phyloP scores from a whole-genome alignment of 2,797 vertebrate genomes.

The Helarctos malayanus region DNA sequence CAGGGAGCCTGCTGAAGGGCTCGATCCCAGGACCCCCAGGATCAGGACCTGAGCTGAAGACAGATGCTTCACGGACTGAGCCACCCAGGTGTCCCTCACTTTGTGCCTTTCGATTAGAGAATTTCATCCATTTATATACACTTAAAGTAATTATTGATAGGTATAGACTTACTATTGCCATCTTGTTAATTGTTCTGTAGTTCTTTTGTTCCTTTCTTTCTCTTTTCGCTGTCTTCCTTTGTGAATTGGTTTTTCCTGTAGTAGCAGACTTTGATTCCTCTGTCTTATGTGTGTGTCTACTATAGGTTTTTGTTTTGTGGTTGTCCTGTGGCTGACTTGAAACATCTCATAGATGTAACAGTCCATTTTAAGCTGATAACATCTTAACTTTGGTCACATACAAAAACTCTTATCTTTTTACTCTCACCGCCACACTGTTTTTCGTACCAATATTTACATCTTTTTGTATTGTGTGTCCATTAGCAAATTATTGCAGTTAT shows the following conservation, averaged over 20 bases:
- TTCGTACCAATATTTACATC: not conserved
- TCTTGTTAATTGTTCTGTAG: not conserved
- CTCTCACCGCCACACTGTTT: not conserved
- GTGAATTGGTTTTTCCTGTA: not conserved
- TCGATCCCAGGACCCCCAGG: not conserved
- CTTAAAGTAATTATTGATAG: not conserved
- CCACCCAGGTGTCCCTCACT: not conserved
- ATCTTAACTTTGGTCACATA: not conserved
- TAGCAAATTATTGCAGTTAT: not conserved
- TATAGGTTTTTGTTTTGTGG: not conserved
- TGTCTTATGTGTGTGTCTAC: not conserved
- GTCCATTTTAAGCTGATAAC: not conserved
- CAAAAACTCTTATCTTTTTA: not conserved
- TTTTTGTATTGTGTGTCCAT: not conserved
- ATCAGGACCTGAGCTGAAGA: not conserved
- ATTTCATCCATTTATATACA: not conserved
- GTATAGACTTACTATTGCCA: not conserved
- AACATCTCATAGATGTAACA: not conserved
- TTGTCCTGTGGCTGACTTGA: not conserved
- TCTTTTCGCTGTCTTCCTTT: not conserved
- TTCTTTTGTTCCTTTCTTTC: not conserved
- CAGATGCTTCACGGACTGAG: not conserved
- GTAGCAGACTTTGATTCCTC: not conserved
- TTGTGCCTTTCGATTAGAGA: not conserved
- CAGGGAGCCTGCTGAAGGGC: not conserved